A percentile compares a stretch with the other conserved stretches of the same genome.
Conservation (phyloP, 1,140 invertebrate genomes). For the Campoletis sonorensis region DNA sequence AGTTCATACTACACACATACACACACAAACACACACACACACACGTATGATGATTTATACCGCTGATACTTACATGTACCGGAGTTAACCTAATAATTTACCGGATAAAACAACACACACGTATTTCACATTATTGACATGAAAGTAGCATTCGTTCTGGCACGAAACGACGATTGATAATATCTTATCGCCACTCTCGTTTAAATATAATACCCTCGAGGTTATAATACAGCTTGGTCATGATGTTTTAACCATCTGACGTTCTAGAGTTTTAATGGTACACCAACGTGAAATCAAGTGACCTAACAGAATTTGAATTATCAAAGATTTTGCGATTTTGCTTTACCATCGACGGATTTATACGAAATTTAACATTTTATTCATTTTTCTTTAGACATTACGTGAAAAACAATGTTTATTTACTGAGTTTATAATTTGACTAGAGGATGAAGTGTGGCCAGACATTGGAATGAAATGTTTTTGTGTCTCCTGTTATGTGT, state of each 20-base stretch:
- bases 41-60: background rate
- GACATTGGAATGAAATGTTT: background rate
- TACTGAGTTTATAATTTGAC: no score
- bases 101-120: slow-evolving; percentile 27
- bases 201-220: slow-evolving; percentile 31
- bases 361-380: background rate
- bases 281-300: background rate
- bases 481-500: background rate
- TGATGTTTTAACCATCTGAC: background rate
- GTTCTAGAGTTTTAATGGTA: background rate
- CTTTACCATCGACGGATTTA: background rate
- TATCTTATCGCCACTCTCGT: slow-evolving; percentile 21
- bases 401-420: no score
- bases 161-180: slow-evolving; percentile 30
- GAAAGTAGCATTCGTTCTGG: slow-evolving; percentile 28
- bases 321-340: background rate
- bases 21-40: background rate
- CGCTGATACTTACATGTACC: slow-evolving; percentile 3
- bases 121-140: slow-evolving; percentile 28
- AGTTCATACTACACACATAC: slow-evolving; percentile 17
- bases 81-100: slow-evolving; percentile 27
- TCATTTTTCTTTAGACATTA: no score
- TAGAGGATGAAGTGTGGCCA: no score
- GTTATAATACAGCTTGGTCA: background rate
- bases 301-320: background rate